A percentile compares a stretch with the other conserved stretches of the same genome.
Evolutionary conservation across 2,113 vertebrate species (phyloP).

Genomic region (Chaetura pelagica): DNA sequence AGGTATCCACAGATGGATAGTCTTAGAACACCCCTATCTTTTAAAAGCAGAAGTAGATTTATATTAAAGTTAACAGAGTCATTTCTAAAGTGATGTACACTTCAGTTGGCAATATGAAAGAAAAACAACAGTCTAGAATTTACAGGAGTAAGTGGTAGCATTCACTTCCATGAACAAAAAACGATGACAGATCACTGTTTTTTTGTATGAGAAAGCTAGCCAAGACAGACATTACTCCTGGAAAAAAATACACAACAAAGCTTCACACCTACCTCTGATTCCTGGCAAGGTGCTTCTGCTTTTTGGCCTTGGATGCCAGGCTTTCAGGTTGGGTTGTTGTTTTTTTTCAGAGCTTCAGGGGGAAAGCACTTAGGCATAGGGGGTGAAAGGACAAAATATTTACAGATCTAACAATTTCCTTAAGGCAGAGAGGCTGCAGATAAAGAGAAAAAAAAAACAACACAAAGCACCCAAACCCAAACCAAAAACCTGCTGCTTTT

Average conservation of each 20-base stretch:
- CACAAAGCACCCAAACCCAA: not conserved
- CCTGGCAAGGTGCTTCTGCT: not conserved
- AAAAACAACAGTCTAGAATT: not conserved
- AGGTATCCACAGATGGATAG: not conserved
- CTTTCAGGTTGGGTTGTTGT: not conserved
- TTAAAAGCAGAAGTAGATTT: not conserved
- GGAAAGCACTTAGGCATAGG: not conserved
- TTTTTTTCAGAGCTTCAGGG: not conserved
- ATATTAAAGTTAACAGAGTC: not conserved
- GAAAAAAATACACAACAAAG: not conserved
- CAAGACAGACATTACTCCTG: not conserved
- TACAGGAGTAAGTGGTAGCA: not conserved
- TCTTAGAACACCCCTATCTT: not conserved
- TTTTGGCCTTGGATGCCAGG: not conserved
- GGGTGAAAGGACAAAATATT: not conserved
- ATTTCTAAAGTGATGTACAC: not conserved
- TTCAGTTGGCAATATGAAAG: not conserved
- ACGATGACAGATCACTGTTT: not conserved
- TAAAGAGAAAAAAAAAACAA: not conserved
- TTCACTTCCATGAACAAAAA: not conserved
- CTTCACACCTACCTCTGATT: not conserved
- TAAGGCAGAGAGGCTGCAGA: not conserved
- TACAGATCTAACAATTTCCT: not conserved
- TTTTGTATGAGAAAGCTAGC: not conserved
- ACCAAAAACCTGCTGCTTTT: not conserved